Base-by-base conservation (phyloP, 1,140 invertebrate species). In the Drosophila bipectinata region DNA sequence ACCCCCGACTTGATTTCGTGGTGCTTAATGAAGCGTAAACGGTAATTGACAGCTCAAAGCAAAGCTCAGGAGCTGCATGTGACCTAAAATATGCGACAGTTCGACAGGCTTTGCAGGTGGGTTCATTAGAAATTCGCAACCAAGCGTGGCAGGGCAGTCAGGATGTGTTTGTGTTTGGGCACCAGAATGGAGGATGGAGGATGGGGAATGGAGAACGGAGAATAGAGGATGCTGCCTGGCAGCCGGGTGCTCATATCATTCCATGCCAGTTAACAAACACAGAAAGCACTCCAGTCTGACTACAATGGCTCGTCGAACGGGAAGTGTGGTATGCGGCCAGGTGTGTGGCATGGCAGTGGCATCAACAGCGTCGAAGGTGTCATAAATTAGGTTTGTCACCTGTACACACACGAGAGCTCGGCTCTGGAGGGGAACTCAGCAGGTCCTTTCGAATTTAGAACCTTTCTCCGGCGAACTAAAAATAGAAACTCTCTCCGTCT, bases 11-110 rank as follows among this genome's bases (percentile, higher is more conserved):
- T 21, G 15, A 10, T 21, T 12, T 34, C 66, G 59, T 64, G 76
- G 72, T 63, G 79, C 79, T 81, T 89, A 88, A 88, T 88, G 83
- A 88, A 88, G 83, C 83, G 84, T 88, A 89, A 88, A 88, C 82
- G 84, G 76, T 89, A 88, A 88, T 88, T 88, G 83, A 88, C 83
- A 87, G 51, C 84, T 73, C 64, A 84, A 89, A 85, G 66, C 59
- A 68, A 61, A 78, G 62, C 82, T 61, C 30, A 61, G 63, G 72
- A 76, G 74, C 68, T 67, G 49, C 51, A 59, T 28, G 58, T 87
- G 83, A 87, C 83, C 83, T 87, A 69, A 89, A 87, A 88, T 89
- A 81, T 66, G 64, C 79, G 78, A 76, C 78, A 72, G 74, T 72
- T 72, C 71, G 83, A 87, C 66, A 62, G 54, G 66, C 61, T 28